Base-by-base conservation (phyloP, 2,888 invertebrate genomes). In the Julus scanicus region DNA sequence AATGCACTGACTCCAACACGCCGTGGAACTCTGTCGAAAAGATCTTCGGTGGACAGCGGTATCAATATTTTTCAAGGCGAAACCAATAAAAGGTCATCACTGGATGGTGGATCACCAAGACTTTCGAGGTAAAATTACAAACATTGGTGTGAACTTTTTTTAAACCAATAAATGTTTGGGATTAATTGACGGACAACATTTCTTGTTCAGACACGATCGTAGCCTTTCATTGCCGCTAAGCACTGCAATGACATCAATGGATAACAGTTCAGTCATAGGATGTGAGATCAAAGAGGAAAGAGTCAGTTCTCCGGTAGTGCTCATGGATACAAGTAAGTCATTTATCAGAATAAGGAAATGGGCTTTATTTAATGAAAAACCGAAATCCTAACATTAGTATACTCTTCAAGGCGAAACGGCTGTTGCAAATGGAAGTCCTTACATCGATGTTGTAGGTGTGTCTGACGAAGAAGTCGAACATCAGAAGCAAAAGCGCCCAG, bases 41-140 rank as follows among this genome's bases (percentile, higher is more conserved):
- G 96, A 87, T 95, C 96, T 0, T 96, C 96, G 0, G 95, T 96
- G 80, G 96, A 96, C 91, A 96, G 96, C 91, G 96, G 96, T 15
- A 96, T 96, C 90, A 95, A 96, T 90, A 94, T 96, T 80, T 29
- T 85, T 40, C 49, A 88, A 37, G 84, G 85, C 20, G 89, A 89
- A 71, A 80, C 88, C 13, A 87, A 84, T 40, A 89, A 89, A 40
- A 17, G 89, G 53, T 88, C 89, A 20, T 89, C 89, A 20, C 17
- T 89, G 39, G 89, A 89, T 48, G 57, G 84, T 29, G 53, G 80
- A 11, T 92, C 91, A 40, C 91, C 92, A 44, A 93, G 93, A 91
- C 91, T 93, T 48, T 93, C 93, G 53, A 93, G 93, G 93, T 93
- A 91, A 90, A 90, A 40, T 40, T 71, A 37, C 29, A 15, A 20